Conservation (phyloP, 1,140 invertebrate genomes). For the Caenorhabditis elegans region DNA sequence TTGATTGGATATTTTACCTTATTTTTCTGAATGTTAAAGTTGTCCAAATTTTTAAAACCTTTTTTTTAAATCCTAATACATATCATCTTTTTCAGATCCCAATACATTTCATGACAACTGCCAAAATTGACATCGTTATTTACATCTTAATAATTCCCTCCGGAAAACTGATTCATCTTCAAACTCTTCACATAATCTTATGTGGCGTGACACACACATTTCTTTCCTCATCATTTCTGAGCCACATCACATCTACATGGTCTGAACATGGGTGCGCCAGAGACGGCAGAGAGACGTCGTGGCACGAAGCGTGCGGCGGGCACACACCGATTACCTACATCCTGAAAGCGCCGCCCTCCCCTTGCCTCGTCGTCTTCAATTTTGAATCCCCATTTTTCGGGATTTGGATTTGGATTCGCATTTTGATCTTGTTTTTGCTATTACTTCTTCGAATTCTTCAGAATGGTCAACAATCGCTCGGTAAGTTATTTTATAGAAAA, state of each 20-base stretch:
- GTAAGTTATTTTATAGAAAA: neutral
- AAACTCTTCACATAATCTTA: conserved; percentile 7
- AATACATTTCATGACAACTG: too few relatives aligned
- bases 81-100: too few relatives aligned
- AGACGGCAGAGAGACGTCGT: conserved; percentile 14
- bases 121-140: too few relatives aligned
- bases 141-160: too few relatives aligned
- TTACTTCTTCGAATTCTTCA: neutral
- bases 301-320: neutral
- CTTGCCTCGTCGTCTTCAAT: neutral
- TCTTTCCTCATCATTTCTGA: neutral
- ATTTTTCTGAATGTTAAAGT: too few relatives aligned
- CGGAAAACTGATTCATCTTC: neutral
- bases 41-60: too few relatives aligned
- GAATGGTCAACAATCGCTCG: conserved; percentile 6
- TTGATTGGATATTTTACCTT: too few relatives aligned
- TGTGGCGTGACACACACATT: neutral
- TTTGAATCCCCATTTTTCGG: neutral
- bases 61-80: too few relatives aligned
- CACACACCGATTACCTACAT: conserved; percentile 14
- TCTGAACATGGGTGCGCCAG: neutral
- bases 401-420: neutral
- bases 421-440: neutral
- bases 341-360: neutral
- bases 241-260: conserved; percentile 1